Conservation (phyloP, 2,888 invertebrate species). For the Coelopa pilipes region DNA sequence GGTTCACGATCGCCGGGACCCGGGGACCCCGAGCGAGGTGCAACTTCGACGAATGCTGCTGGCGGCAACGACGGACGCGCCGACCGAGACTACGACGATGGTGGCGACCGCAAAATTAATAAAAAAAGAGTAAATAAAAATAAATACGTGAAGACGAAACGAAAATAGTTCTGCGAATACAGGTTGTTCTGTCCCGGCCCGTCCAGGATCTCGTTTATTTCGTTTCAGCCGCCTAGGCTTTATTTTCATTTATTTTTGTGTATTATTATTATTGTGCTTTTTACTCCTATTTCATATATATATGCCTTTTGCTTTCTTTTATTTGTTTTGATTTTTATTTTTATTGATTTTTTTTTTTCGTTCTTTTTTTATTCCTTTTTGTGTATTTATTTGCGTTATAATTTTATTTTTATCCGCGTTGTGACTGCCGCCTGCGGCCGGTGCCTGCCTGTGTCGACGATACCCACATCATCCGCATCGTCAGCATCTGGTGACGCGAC, state of each 20-base stretch:
- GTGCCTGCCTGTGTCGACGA: neutral
- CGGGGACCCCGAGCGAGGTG: conserved; percentile 18
- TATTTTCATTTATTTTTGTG: neutral
- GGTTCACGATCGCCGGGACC: conserved; percentile 19
- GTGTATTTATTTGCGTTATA: neutral
- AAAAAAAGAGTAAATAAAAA: conserved; percentile 28
- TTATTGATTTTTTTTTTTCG: neutral
- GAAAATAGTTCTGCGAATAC: conserved; percentile 32
- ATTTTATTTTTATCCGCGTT: neutral
- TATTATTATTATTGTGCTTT: neutral
- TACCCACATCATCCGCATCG: too few relatives aligned
- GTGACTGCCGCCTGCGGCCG: neutral
- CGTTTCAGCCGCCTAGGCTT: too few relatives aligned
- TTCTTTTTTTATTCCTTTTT: neutral
- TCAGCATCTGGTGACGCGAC: too few relatives aligned
- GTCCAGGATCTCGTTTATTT: neutral
- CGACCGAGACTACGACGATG: conserved; percentile 11
- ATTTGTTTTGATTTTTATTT: neutral
- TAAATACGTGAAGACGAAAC: neutral
- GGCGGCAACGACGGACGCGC: conserved; percentile 5
- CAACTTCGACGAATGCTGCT: conserved; percentile 24
- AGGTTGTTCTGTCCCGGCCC: conserved; percentile 17
- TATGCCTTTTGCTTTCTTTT: neutral
- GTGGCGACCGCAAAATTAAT: conserved; percentile 35
- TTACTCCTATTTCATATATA: too few relatives aligned